Evolutionary conservation across 2,888 invertebrate genomes (phyloP), one percentile per base, ranked within the genome.

Genomic region (Seira ritae): DNA sequence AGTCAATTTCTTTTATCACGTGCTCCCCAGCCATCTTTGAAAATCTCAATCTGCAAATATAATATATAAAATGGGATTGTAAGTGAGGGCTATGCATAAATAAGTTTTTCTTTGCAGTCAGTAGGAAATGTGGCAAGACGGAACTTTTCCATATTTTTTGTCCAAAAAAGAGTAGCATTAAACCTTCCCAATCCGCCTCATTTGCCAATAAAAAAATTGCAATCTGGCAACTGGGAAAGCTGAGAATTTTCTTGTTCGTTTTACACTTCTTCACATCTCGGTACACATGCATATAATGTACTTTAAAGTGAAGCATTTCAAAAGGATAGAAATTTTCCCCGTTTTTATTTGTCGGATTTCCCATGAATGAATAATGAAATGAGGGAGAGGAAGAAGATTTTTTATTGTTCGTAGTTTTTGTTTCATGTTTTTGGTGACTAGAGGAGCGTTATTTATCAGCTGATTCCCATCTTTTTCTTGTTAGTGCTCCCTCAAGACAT

Each of bases 331-430:
- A 12, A 42, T 8, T 6, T 42, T 42, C 12, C 12, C 42, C 12
- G 42, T 6, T n/a, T 42, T 42, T 42, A 15, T 60, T 60, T 60
- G n/a, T 15, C 42, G 24, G 55, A 17, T 19, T 68, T 37, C 67
- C 71, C 66, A 71, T 71, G 71, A 78, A 78, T 78, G 66, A 71
- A 24, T 78, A 71, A 71, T 71, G 66, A 78, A 77, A 77, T 70
- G 62, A 24, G 22, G 46, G 19, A 65, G 23, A 20, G n/a, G 6
- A n/a, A n/a, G n/a, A n/a, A n/a, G n/a, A n/a, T n/a, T 60, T 69
- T 78, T 78, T 71, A 22, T 71, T 69, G 69, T 65, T 71, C 19
- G 69, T 66, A 65, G 24, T 23, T 71, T 37, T 31, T 42, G 42
- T 42, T 42, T 42, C 12, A 42, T 42, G 12, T 12, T 42, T 42